Base-by-base conservation (phyloP, 2,113 vertebrate species). In the Ascaphus truei region DNA sequence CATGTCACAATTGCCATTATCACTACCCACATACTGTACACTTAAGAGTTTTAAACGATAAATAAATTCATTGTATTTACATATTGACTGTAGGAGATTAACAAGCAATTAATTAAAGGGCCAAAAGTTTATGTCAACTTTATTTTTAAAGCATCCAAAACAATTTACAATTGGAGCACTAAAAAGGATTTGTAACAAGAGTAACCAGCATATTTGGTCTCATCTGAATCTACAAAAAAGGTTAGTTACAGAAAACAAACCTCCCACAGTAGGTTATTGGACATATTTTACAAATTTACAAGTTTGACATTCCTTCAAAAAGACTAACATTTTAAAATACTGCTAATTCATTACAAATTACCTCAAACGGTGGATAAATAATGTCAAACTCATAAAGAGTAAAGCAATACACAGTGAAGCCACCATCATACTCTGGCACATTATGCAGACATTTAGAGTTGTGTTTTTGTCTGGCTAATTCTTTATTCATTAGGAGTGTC, bases 1-100 rank as follows among this genome's bases (percentile, higher is more conserved):
- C 15, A 33, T n/a, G n/a, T n/a, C n/a, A n/a, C n/a, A n/a, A n/a
- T n/a, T n/a, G n/a, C n/a, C n/a, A n/a, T n/a, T n/a, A n/a, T n/a
- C n/a, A n/a, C n/a, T n/a, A n/a, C n/a, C n/a, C n/a, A n/a, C n/a
- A n/a, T n/a, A n/a, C n/a, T n/a, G n/a, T n/a, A n/a, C 12, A 29
- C 47, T 48, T 20, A 50, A n/a, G 48, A 7, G 1, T 22, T 4
- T 7, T 23, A 7, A 7, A 20, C 5, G 16, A n/a, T 15, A 13
- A n/a, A 47, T 61, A 12, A 61, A 22, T 33, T 20, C 5, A 7
- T n/a, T n/a, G n/a, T 62, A 68, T 68, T 58, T 68, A 68, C 65
- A 68, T 20, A 45, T 45, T 37, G 59, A 26, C 55, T 37, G 59
- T 59, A n/a, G 66, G 27, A 29, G 36, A 33, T 60, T 23, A 68